phyloP scores from a whole-genome alignment of 1,140 invertebrate species.

The Panagrolaimus sp. region DNA sequence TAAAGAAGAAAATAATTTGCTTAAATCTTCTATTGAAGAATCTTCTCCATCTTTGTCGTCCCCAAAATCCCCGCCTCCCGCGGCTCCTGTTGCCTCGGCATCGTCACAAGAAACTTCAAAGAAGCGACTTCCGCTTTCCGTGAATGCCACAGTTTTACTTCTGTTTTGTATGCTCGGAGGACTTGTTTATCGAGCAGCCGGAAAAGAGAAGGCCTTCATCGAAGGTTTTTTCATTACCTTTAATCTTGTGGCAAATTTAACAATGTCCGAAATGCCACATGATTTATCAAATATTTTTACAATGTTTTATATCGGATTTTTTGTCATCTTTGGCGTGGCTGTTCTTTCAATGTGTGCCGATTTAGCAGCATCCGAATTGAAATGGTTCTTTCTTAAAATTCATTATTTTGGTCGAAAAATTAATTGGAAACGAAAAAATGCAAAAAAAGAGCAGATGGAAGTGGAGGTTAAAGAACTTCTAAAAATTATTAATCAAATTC shows the following conservation, averaged over 20 bases:
- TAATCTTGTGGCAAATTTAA: slow-evolving; percentile 56
- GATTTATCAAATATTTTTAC: slow-evolving; percentile 55
- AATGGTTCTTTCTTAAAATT: slow-evolving; percentile 57
- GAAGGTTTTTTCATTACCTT: slow-evolving; percentile 58
- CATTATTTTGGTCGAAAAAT: slow-evolving; percentile 59
- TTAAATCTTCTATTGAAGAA: not conserved
- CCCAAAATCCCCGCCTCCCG: not conserved
- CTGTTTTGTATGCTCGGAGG: slow-evolving; percentile 59
- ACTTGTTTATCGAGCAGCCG: slow-evolving; percentile 56
- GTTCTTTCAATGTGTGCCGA: slow-evolving; percentile 59
- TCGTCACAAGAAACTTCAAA: slow-evolving; percentile 11
- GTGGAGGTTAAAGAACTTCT: slow-evolving; percentile 57
- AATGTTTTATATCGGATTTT: slow-evolving; percentile 54
- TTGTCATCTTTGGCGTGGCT: slow-evolving; percentile 58
- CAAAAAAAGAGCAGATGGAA: slow-evolving; percentile 51
- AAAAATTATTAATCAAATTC: slow-evolving; percentile 56
- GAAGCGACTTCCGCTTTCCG: slow-evolving; percentile 51
- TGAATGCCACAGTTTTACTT: slow-evolving; percentile 56
- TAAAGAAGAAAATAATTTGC: not conserved
- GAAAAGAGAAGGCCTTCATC: slow-evolving; percentile 50
- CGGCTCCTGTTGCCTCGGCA: no score
- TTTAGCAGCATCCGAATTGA: slow-evolving; percentile 52
- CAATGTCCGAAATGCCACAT: slow-evolving; percentile 58
- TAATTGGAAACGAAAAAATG: slow-evolving; percentile 51
- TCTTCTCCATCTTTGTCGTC: no score